phyloP scores from a whole-genome alignment of 2,113 vertebrate genomes.

The Eidolon helvum region DNA sequence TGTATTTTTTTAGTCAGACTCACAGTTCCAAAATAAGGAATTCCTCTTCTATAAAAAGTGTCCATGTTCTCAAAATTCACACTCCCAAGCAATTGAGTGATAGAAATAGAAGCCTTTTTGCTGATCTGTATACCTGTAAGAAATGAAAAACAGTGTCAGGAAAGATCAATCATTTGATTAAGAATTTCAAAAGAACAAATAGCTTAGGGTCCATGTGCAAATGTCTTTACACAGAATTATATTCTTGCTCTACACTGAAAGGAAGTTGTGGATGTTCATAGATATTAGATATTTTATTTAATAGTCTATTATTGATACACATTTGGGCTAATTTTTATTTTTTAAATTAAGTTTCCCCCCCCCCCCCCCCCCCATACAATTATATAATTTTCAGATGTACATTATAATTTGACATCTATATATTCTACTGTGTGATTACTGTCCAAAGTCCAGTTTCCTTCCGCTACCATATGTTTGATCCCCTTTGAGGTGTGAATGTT shows the following conservation, averaged over 20 bases:
- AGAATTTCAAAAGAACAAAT: neutral
- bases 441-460: too few relatives aligned
- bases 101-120: constrained; percentile 48
- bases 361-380: too few relatives aligned
- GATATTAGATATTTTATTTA: too few relatives aligned
- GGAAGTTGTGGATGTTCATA: neutral
- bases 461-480: too few relatives aligned
- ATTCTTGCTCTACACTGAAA: neutral
- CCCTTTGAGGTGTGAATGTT: too few relatives aligned
- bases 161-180: neutral
- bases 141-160: neutral
- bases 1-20: neutral
- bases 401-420: too few relatives aligned
- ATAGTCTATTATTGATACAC: too few relatives aligned
- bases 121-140: constrained; percentile 80
- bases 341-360: too few relatives aligned
- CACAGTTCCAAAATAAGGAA: constrained; percentile 82
- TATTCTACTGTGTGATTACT: too few relatives aligned
- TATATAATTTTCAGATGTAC: too few relatives aligned
- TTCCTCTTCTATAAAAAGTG: constrained; percentile 79
- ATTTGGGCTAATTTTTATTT: too few relatives aligned
- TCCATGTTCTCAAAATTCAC: constrained; percentile 76
- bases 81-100: constrained; percentile 62
- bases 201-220: neutral
- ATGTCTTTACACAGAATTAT: neutral